Evolutionary conservation across 2,797 vertebrate genomes (phyloP).

Genomic region (Toxotes lorentzi): DNA sequence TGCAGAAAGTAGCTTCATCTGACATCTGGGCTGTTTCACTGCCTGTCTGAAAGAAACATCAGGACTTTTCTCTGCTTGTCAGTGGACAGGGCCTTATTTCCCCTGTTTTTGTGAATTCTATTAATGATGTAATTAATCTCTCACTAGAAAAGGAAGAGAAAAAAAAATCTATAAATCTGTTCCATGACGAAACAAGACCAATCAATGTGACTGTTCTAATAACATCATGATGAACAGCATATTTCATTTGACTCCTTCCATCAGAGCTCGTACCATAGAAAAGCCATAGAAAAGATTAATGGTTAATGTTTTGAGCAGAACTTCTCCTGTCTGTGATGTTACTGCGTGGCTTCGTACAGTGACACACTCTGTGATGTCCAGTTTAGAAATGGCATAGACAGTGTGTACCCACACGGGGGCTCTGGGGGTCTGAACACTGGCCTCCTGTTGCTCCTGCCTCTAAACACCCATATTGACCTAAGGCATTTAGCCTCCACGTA

Average conservation of each 20-base stretch:
- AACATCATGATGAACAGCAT: background rate
- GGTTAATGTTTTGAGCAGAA: background rate
- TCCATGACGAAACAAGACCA: background rate
- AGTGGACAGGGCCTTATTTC: background rate
- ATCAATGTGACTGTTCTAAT: background rate
- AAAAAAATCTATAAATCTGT: background rate
- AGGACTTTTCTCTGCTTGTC: background rate
- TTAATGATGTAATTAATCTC: background rate
- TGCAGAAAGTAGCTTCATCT: constrained; percentile 10
- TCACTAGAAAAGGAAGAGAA: background rate
- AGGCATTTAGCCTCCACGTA: constrained; percentile 40
- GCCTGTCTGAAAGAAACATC: background rate
- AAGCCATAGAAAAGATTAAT: constrained; percentile 33
- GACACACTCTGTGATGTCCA: constrained; percentile 32
- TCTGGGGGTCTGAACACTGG: constrained; percentile 45
- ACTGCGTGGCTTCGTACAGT: constrained; percentile 9
- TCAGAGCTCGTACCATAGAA: constrained; percentile 4
- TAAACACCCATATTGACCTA: constrained; percentile 42
- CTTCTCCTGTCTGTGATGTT: background rate
- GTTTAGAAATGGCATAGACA: constrained; percentile 44
- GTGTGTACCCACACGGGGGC: constrained; percentile 59
- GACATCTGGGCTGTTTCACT: background rate
- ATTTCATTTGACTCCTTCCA: constrained; percentile 17
- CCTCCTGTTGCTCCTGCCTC: constrained; percentile 27
- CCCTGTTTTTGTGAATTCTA: background rate